Percentiles rank a stretch among this genome's conserved stretches.
phyloP scores from a whole-genome alignment of 2,888 invertebrate species.

The Choristoneura rosaceana region DNA sequence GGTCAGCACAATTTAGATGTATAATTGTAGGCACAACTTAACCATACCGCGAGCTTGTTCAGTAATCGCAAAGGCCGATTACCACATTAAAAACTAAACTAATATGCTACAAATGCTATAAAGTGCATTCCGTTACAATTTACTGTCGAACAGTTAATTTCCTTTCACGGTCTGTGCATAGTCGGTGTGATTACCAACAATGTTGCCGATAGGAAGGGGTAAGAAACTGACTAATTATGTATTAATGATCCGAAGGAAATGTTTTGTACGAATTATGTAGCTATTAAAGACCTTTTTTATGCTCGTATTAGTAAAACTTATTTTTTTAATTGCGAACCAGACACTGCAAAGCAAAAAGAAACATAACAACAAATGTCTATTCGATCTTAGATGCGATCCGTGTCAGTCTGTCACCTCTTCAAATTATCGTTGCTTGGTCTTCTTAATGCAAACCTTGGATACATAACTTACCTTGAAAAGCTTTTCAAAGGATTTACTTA shows the following conservation, averaged over 20 bases:
- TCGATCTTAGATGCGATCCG: too few relatives aligned
- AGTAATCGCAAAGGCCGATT: constrained; percentile 53
- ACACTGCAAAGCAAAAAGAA: not conserved
- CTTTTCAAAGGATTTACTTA: not conserved
- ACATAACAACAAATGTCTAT: too few relatives aligned
- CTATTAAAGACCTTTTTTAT: not conserved
- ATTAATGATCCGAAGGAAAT: not conserved
- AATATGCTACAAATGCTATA: constrained; percentile 58
- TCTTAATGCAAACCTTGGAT: not conserved
- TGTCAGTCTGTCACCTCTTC: too few relatives aligned
- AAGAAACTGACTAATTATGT: constrained; percentile 38
- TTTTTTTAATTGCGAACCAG: too few relatives aligned
- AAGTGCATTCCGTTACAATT: constrained; percentile 51
- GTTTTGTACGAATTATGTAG: not conserved
- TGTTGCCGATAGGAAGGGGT: constrained; percentile 52
- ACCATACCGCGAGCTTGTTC: constrained; percentile 45
- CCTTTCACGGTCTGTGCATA: constrained; percentile 62
- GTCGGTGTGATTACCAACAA: constrained; percentile 61
- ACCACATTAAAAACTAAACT: constrained; percentile 49
- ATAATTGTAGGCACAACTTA: not conserved
- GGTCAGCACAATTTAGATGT: constrained; percentile 10
- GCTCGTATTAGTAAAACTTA: not conserved
- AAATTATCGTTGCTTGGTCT: not conserved
- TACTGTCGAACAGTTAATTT: constrained; percentile 59
- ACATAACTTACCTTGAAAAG: not conserved